Evolutionary conservation across 2,888 invertebrate genomes (phyloP), one percentile per base, ranked within the genome.

Genomic region (Isotomurus palustris): DNA sequence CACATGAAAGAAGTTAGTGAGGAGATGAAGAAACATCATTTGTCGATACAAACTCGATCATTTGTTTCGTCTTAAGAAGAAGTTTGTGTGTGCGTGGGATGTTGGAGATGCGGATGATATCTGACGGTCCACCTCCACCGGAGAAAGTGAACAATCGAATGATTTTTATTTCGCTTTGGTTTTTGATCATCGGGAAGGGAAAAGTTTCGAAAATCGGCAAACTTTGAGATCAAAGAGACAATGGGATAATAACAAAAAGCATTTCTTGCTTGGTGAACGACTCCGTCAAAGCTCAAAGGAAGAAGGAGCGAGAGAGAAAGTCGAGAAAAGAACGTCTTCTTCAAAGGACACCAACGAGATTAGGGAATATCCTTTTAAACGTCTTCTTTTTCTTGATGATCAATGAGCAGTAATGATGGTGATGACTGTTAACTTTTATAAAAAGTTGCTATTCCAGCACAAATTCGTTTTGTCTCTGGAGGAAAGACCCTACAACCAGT

Each of bases 361-460:
- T 40, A 41, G 28, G 10, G 47, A 47, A 27, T 28, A 17, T 25
- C 53, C 29, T 53, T 53, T 43, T 17, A 53, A 27, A 53, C 12
- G 19, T 19, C 17, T 40, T 40, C 4, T 6, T 8, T 14, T 3
- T 22, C 3, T 43, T 43, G 43, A 17, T 43, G 22, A n/a, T n/a
- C n/a, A n/a, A n/a, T n/a, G n/a, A n/a, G n/a, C n/a, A n/a, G n/a
- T 44, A 28, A 47, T 47, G 35, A 29, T 29, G 49, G 35, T 49
- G 49, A 49, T 35, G 17, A 47, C 47, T 47, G 47, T 49, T 49
- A 49, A 45, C 45, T 35, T 49, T 49, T 49, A 54, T 29, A n/a
- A n/a, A n/a, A n/a, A n/a, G n/a, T n/a, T n/a, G n/a, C n/a, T n/a
- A n/a, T n/a, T n/a, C n/a, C n/a, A n/a, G n/a, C n/a, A n/a, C n/a